A percentile compares a stretch with the other conserved stretches of the same genome.
Conservation (phyloP, 1,140 invertebrate species). For the Aphelenchoides besseyi region DNA sequence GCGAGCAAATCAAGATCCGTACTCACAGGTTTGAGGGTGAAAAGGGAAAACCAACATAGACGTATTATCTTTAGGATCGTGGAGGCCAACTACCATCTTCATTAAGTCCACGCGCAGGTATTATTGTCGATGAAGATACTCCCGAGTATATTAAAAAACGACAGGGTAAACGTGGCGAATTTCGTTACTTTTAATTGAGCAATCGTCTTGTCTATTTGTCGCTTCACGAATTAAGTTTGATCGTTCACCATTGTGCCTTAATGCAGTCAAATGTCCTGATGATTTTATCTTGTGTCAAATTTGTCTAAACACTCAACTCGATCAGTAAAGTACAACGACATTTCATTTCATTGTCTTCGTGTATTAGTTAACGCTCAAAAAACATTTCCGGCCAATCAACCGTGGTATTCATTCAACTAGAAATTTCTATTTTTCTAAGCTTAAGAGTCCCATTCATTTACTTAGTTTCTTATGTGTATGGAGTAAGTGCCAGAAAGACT, state of each 20-base stretch:
- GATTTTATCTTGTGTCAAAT: too few species aligned
- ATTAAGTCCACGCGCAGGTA: constrained; percentile 51
- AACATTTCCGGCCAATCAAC: background rate
- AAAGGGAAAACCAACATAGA: background rate
- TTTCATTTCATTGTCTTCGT: background rate
- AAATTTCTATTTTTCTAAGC: too few species aligned
- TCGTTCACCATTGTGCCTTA: background rate
- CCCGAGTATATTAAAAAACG: constrained; percentile 67
- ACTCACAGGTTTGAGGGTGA: background rate
- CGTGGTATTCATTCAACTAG: background rate
- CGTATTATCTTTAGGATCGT: constrained; percentile 8
- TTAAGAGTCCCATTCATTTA: too few species aligned
- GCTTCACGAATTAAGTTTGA: too few species aligned
- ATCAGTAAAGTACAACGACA: too few species aligned
- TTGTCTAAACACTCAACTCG: too few species aligned
- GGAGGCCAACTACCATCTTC: constrained; percentile 9
- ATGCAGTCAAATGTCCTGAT: too few species aligned
- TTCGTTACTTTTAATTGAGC: constrained; percentile 77
- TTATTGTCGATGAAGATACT: constrained; percentile 52
- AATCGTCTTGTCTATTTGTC: constrained; percentile 1
- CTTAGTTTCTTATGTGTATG: too few species aligned
- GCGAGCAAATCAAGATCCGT: constrained; percentile 13
- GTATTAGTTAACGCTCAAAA: too few species aligned
- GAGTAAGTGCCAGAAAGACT: too few species aligned
- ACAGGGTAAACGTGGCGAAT: constrained; percentile 88